Conservation (phyloP, 1,140 invertebrate species). For the Drosophila tropicalis region DNA sequence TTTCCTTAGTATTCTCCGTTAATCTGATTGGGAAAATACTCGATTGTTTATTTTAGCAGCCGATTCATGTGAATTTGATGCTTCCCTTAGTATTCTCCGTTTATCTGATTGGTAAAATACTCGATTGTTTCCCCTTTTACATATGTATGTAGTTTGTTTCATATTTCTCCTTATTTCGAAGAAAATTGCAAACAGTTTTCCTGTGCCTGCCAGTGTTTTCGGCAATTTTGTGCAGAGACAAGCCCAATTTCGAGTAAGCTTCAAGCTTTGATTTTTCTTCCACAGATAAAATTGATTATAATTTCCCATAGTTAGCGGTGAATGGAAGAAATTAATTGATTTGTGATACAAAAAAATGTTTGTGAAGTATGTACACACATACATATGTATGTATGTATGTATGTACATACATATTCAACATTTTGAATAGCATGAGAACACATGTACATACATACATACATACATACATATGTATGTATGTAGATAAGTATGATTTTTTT, state of each 20-base stretch:
- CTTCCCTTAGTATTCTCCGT: conserved; percentile 3
- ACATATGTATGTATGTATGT: too few relatives aligned
- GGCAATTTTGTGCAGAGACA: conserved; percentile 3
- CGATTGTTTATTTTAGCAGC: conserved; percentile 1
- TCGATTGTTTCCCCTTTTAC: conserved; percentile 7
- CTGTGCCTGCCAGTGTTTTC: conserved; percentile 1
- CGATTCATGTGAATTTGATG: conserved; percentile 2
- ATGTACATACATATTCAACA: too few relatives aligned
- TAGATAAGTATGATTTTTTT: too few relatives aligned
- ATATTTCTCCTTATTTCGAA: conserved; percentile 1
- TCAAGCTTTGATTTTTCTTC: conserved; percentile 8
- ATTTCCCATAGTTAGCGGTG: conserved; percentile 1
- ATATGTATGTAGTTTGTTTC: neutral
- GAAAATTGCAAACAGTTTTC: conserved; percentile 4
- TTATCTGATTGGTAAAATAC: neutral
- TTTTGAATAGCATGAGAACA: too few relatives aligned
- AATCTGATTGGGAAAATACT: conserved; percentile 1
- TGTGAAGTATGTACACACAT: too few relatives aligned
- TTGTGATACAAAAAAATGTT: neutral
- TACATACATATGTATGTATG: too few relatives aligned
- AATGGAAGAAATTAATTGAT: neutral
- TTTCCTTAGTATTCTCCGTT: conserved; percentile 2
- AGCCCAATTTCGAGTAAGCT: conserved; percentile 2
- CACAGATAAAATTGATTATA: neutral
- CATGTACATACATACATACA: too few relatives aligned